Conservation (phyloP, 2,888 invertebrate genomes). For the Biston stratarius region DNA sequence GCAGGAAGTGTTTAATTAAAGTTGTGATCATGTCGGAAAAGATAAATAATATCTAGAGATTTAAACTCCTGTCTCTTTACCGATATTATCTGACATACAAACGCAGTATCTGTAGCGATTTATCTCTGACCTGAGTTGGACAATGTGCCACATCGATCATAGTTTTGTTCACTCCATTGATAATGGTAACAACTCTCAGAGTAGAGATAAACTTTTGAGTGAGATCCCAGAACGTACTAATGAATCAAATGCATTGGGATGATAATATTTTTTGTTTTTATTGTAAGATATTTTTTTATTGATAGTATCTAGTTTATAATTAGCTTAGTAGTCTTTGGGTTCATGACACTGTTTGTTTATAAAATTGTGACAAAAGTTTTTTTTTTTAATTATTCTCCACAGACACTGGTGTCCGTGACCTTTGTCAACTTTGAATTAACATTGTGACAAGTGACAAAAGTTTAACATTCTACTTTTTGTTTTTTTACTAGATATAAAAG, state of each 20-base stretch:
- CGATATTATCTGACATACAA: slow-evolving; percentile 68
- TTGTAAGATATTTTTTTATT: not conserved
- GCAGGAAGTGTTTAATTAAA: slow-evolving; percentile 54
- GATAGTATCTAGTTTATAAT: not conserved
- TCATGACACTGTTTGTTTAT: no score
- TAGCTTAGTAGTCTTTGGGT: no score
- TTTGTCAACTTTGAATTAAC: no score
- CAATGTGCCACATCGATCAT: slow-evolving; percentile 76
- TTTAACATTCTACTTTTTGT: no score
- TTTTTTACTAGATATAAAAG: no score
- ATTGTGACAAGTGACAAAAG: no score
- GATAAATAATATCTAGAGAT: slow-evolving; percentile 58
- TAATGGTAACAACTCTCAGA: slow-evolving; percentile 65
- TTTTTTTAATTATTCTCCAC: no score
- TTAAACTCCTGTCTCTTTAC: slow-evolving; percentile 67
- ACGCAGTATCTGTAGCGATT: slow-evolving; percentile 69
- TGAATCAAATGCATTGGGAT: slow-evolving; percentile 27
- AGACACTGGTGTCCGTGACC: no score
- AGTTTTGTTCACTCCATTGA: slow-evolving; percentile 76
- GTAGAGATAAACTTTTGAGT: slow-evolving; percentile 37
- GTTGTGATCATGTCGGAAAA: slow-evolving; percentile 42
- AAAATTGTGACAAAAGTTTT: no score
- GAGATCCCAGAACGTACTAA: slow-evolving; percentile 25
- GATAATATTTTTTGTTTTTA: not conserved
- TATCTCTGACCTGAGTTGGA: slow-evolving; percentile 65